Conservation (phyloP, 2,888 invertebrate genomes). For the Gymnocheta viridis region DNA sequence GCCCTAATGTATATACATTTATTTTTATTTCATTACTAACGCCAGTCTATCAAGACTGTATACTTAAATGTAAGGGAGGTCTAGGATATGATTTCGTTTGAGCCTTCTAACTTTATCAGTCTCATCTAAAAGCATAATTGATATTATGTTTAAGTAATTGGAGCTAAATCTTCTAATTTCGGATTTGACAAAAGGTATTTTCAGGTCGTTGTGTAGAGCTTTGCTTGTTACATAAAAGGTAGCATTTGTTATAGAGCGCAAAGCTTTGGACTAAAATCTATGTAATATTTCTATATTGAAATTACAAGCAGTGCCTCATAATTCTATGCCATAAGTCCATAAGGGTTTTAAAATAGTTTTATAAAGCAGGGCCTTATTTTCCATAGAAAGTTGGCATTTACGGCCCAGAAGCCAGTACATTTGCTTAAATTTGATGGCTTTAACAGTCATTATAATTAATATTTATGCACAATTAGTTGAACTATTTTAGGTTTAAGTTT, state of each 20-base stretch:
- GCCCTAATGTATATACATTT: too few relatives aligned
- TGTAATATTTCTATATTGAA: slow-evolving; percentile 16
- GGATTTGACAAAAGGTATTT: slow-evolving; percentile 5
- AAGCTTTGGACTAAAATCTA: slow-evolving; percentile 20
- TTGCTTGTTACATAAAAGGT: too few relatives aligned
- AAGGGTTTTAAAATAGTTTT: slow-evolving; percentile 15
- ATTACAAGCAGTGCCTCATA: slow-evolving; percentile 9
- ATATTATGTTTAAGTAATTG: neutral
- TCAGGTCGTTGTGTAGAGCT: slow-evolving; percentile 6
- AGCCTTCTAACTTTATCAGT: too few relatives aligned
- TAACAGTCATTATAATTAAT: too few relatives aligned
- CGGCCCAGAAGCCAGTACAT: neutral
- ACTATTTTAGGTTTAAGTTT: too few relatives aligned
- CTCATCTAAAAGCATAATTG: too few relatives aligned
- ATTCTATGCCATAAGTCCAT: slow-evolving; percentile 3
- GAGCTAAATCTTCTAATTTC: slow-evolving; percentile 6
- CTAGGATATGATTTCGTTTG: too few relatives aligned
- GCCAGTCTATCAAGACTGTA: too few relatives aligned
- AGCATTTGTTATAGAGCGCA: too few relatives aligned
- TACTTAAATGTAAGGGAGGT: too few relatives aligned
- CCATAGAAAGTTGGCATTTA: neutral
- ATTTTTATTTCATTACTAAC: too few relatives aligned
- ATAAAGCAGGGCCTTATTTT: slow-evolving; percentile 12
- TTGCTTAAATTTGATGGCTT: neutral
- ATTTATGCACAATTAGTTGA: too few relatives aligned